A percentile compares a stretch with the other conserved stretches of the same genome.
These are phyloP conservation scores for Atta colombica DNA, from an alignment of 1,140 invertebrate genomes.

Conservation along the genomic window DNA sequence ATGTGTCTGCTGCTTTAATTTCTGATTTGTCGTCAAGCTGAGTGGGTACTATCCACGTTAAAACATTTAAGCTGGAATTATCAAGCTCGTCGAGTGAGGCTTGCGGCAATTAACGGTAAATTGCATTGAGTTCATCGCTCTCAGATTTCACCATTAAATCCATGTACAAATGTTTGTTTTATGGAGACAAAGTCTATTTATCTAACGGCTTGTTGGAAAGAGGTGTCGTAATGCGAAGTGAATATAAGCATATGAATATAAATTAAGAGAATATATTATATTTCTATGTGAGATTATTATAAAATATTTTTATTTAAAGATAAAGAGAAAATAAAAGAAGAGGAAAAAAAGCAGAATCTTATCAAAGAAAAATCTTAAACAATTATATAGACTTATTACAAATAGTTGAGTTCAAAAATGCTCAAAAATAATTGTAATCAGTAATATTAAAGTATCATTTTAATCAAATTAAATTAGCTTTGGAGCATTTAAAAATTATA, in stretches of 20 bases:
- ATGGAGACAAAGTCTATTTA: conserved; percentile 9
- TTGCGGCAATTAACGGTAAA: conserved; percentile 46
- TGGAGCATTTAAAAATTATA: background rate
- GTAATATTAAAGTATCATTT: too few relatives aligned
- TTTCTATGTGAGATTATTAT: background rate
- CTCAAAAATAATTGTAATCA: background rate
- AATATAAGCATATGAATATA: conserved; percentile 3
- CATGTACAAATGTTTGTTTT: conserved; percentile 54
- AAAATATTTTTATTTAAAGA: background rate
- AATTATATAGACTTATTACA: background rate
- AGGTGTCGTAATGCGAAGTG: background rate
- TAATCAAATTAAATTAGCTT: background rate
- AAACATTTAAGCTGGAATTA: conserved; percentile 54
- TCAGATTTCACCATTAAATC: conserved; percentile 51
- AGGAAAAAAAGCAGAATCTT: background rate
- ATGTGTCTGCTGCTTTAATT: conserved; percentile 56
- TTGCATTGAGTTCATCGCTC: conserved; percentile 46
- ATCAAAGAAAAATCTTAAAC: background rate
- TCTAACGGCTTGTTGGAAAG: background rate
- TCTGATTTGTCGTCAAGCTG: conserved; percentile 36
- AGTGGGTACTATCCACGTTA: conserved; percentile 30
- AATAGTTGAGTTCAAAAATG: background rate
- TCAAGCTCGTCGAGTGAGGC: conserved; percentile 20
- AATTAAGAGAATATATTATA: background rate
- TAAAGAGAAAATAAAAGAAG: background rate